Evolutionary conservation across 64 coral and sea anemone genomes (phyloP).

Genomic region (Montipora sp.): DNA sequence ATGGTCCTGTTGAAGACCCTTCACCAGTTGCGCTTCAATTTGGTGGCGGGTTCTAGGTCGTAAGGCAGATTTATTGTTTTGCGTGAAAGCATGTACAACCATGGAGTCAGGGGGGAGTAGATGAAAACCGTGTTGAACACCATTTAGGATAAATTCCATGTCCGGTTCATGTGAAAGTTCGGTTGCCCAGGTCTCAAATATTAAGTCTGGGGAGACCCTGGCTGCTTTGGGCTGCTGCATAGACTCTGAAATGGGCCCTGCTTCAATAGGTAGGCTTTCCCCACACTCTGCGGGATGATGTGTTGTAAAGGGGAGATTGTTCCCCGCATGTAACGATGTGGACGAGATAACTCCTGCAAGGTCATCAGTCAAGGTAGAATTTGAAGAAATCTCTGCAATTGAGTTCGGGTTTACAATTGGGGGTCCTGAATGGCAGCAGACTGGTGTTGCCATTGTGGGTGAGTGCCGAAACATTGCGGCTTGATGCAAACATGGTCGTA

Average conservation of each 20-base stretch:
- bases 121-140: conserved; percentile 57
- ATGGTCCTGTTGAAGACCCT: conserved; percentile 16
- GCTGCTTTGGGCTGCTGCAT: conserved; percentile 68
- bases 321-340: conserved; percentile 14
- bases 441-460: conserved; percentile 54
- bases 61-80: conserved; percentile 43
- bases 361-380: neutral
- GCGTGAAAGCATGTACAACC: neutral
- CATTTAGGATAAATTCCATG: conserved; percentile 50
- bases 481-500: conserved; percentile 62
- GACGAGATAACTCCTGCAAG: conserved; percentile 58
- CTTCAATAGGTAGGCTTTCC: neutral
- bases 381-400: conserved; percentile 48
- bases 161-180: conserved; percentile 49
- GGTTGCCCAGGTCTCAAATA: conserved; percentile 55
- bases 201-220: conserved; percentile 72
- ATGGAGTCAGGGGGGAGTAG: conserved; percentile 27
- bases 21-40: conserved; percentile 1
- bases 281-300: conserved; percentile 33
- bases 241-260: conserved; percentile 25
- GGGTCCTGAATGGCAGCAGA: conserved; percentile 1
- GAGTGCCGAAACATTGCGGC: conserved; percentile 48
- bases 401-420: conserved; percentile 49
- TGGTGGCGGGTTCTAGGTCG: neutral
- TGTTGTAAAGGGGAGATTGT: neutral